phyloP scores from a whole-genome alignment of 2,113 vertebrate species.

The Mola mola region DNA sequence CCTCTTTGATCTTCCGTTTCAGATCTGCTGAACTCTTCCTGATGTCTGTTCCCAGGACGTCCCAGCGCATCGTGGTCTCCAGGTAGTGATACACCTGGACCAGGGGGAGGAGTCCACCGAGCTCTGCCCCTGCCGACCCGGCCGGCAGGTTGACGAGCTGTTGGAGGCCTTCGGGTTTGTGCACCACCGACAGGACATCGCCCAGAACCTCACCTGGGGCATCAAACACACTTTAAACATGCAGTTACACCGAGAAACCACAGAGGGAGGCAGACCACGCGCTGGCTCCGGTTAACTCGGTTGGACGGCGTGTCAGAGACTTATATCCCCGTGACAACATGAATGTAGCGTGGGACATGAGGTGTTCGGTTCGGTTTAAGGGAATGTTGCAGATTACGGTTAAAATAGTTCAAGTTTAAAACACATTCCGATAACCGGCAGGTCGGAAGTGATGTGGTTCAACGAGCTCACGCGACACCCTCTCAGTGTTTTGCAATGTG shows the following conservation, averaged over 20 bases:
- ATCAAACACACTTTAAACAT: conserved; percentile 19
- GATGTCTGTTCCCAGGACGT: conserved; percentile 77
- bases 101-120: conserved; percentile 79
- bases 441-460: too few species aligned
- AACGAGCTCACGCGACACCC: too few species aligned
- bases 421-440: too few species aligned
- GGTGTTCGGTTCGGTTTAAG: too few species aligned
- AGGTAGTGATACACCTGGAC: conserved; percentile 88
- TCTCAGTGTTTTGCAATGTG: too few species aligned
- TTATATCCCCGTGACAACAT: too few species aligned
- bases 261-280: neutral
- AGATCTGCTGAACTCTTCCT: conserved; percentile 61
- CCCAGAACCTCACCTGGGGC: conserved; percentile 86
- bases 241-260: neutral
- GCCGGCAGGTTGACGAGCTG: conserved; percentile 81
- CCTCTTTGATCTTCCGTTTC: conserved; percentile 79
- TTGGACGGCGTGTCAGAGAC: too few species aligned
- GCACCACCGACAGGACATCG: conserved; percentile 80
- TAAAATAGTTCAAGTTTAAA: too few species aligned
- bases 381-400: too few species aligned
- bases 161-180: conserved; percentile 72
- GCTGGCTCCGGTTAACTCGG: too few species aligned
- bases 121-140: conserved; percentile 85
- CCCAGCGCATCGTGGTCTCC: conserved; percentile 83
- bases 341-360: too few species aligned